These are phyloP conservation scores for Propsilocerus akamusi DNA, from an alignment of 1,140 invertebrate genomes.

Conservation along the genomic window DNA sequence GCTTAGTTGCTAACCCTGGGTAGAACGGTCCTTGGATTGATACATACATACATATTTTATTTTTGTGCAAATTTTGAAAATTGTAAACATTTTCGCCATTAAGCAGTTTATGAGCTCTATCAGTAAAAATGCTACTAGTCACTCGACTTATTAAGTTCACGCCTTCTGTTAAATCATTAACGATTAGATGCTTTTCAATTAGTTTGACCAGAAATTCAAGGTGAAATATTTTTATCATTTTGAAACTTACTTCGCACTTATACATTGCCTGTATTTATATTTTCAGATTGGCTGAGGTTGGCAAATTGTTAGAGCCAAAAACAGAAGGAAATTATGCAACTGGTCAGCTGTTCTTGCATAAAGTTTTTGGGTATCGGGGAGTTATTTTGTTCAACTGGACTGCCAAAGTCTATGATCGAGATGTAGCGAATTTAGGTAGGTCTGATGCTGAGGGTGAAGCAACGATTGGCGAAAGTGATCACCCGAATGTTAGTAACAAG, in stretches of 20 bases:
- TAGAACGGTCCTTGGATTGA: no score
- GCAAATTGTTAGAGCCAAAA: slow-evolving; percentile 56
- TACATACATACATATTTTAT: no score
- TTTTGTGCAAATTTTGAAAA: no score
- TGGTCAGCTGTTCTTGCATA: slow-evolving; percentile 86
- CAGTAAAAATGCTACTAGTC: neutral
- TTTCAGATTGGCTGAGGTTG: slow-evolving; percentile 35
- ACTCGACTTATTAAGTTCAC: neutral
- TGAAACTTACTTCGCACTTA: neutral
- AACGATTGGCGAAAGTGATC: slow-evolving; percentile 20
- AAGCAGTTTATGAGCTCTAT: no score
- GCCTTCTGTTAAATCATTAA: neutral
- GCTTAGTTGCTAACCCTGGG: no score
- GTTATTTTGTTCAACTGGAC: slow-evolving; percentile 92
- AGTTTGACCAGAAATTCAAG: neutral
- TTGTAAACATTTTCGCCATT: no score
- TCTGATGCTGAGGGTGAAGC: slow-evolving; percentile 2
- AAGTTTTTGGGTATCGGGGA: slow-evolving; percentile 89
- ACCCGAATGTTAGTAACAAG: slow-evolving; percentile 53
- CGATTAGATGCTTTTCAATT: neutral
- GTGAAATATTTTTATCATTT: neutral
- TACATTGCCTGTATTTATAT: slow-evolving; percentile 7
- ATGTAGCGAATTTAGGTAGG: slow-evolving; percentile 38
- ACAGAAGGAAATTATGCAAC: slow-evolving; percentile 81
- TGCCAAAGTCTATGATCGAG: slow-evolving; percentile 78